Conservation (phyloP, 2,797 vertebrate genomes). For the Euthynnus affinis region DNA sequence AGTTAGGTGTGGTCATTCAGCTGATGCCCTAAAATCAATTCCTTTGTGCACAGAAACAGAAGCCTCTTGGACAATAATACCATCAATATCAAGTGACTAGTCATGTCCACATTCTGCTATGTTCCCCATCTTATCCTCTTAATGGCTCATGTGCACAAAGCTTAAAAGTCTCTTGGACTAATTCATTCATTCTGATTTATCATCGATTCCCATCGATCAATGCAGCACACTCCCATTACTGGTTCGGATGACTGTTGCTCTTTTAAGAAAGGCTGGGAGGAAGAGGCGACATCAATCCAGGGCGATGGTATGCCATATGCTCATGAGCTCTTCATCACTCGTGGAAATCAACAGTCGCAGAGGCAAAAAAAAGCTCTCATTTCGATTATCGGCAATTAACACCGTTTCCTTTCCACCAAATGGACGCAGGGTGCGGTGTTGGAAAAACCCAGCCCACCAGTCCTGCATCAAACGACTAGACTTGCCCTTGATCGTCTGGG, state of each 20-base stretch:
- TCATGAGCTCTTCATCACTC: conserved; percentile 20
- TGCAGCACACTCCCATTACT: conserved; percentile 61
- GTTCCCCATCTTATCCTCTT: conserved; percentile 6
- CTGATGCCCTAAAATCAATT: conserved; percentile 58
- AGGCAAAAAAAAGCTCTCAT: too few species aligned
- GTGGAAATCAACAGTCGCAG: background rate
- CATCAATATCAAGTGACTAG: background rate
- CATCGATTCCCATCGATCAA: conserved; percentile 52
- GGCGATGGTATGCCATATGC: conserved; percentile 4
- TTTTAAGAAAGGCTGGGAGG: conserved; percentile 35
- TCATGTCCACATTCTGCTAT: conserved; percentile 1
- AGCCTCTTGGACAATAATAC: background rate
- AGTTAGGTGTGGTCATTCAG: conserved; percentile 71
- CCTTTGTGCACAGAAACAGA: conserved; percentile 46
- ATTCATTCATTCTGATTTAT: conserved; percentile 60
- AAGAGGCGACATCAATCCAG: conserved; percentile 62
- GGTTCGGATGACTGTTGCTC: conserved; percentile 58
- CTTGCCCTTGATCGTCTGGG: conserved; percentile 26
- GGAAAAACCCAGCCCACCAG: conserved; percentile 15
- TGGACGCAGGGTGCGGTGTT: conserved; percentile 33
- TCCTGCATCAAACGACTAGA: background rate
- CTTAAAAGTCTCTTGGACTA: background rate
- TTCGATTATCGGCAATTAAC: too few species aligned
- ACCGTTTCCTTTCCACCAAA: background rate
- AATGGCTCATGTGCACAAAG: conserved; percentile 6